phyloP scores from a whole-genome alignment of 2,113 vertebrate genomes.

The Gopherus evgoodei region DNA sequence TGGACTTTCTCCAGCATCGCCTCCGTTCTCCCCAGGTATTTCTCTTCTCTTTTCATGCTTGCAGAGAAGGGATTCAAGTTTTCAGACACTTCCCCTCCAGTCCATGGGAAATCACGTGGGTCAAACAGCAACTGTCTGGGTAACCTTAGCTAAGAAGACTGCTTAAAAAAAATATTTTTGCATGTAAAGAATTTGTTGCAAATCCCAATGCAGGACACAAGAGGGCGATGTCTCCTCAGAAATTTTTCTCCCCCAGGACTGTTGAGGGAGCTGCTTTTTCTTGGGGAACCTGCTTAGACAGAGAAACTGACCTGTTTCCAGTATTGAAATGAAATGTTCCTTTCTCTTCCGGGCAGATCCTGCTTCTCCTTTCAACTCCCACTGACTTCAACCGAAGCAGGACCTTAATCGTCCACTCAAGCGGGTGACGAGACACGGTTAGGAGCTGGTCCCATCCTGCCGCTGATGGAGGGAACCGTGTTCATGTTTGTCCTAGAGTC shows the following conservation, averaged over 20 bases:
- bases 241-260: not conserved
- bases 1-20: not conserved
- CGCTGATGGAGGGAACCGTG: not conserved
- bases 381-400: not conserved
- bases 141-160: rapidly evolving
- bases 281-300: not conserved
- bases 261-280: rapidly evolving
- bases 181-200: not conserved
- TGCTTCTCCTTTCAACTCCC: not conserved
- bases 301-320: not conserved
- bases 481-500: not conserved
- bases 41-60: not conserved
- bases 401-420: not conserved
- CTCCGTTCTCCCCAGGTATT: not conserved
- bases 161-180: not conserved
- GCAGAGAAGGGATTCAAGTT: not conserved
- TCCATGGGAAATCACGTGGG: not conserved
- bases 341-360: not conserved
- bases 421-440: rapidly evolving
- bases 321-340: not conserved
- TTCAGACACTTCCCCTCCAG: not conserved
- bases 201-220: not conserved
- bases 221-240: constrained; percentile 62
- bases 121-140: rapidly evolving
- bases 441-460: not conserved